Evolutionary conservation across 2,797 vertebrate genomes (phyloP), one percentile per base, ranked within the genome.

Genomic region (Semaprochilodus insignis): DNA sequence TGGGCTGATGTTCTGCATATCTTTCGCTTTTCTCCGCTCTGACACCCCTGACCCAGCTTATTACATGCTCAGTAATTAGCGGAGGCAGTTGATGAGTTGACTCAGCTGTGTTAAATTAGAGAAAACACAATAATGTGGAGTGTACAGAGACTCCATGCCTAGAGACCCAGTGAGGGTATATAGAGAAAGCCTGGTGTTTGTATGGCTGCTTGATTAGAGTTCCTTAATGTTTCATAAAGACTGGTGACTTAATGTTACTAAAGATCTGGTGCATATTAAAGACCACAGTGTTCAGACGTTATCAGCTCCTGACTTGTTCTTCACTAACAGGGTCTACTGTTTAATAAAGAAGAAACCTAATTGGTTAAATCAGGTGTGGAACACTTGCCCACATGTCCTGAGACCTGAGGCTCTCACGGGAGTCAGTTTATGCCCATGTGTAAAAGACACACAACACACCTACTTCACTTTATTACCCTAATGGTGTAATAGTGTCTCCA

Each of bases 61-160:
- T 73, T 54, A 73, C 19, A 14, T 17, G 6, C 51, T 73, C 11
- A 17, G 52, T 73, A 55, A 73, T 73, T 73, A 73, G 51, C 52
- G 4, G 51, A 55, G 52, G 17, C 51, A 31, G 51, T 55, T 2
- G 27, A 55, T 73, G 48, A 72, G 48, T 8, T 51, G 23, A 71
- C 15, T 27, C 15, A 23, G 13, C 3, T 51, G 25, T 31, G 25
- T 31, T 27, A 17, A 25, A 52, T 31, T 3, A 73, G 25, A 17
- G 17, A 73, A 73, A 72, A 72, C 44, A 52, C 40, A 51, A 23
- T 71, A 8, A 31, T 52, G 69, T 54, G 48, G 15, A 54, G 23
- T 54, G 19, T 14, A 15, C 17, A 51, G 34, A n/a, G 34, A n/a
- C 34, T 14, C 11, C 67, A 51, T 15, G 21, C 16, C 51, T 55